Conservation (phyloP, 2,888 invertebrate genomes). For the Anoplius nigerrimus region DNA sequence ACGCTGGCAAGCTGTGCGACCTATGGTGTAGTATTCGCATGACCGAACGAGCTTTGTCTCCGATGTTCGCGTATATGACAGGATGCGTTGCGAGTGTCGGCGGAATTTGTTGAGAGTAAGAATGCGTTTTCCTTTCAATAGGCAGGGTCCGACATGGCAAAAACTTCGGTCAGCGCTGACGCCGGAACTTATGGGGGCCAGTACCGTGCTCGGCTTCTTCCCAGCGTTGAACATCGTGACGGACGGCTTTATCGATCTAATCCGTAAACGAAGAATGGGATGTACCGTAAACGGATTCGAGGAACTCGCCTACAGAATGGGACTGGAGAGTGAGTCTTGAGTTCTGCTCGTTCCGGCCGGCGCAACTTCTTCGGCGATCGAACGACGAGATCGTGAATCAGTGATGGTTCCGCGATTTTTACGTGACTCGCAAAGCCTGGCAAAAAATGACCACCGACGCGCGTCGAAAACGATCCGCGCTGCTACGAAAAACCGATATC, state of each 20-base stretch:
- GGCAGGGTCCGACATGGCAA: slow-evolving; percentile 88
- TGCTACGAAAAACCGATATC: no score
- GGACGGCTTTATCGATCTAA: slow-evolving; percentile 85
- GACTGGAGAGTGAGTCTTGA: slow-evolving; percentile 83
- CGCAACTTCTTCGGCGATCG: slow-evolving; percentile 22
- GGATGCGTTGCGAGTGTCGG: no score
- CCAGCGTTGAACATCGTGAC: slow-evolving; percentile 85
- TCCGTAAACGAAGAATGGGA: slow-evolving; percentile 77
- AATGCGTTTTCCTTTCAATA: slow-evolving; percentile 59
- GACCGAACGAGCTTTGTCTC: no score
- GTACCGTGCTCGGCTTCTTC: slow-evolving; percentile 84
- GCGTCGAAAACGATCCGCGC: no score
- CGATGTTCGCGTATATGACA: no score
- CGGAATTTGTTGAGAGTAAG: not conserved
- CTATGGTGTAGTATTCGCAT: no score
- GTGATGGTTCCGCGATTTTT: slow-evolving; percentile 1
- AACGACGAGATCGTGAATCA: slow-evolving; percentile 2
- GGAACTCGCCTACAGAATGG: slow-evolving; percentile 85
- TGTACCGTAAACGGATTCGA: slow-evolving; percentile 79
- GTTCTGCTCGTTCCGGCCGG: not conserved
- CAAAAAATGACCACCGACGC: no score
- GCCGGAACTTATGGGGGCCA: slow-evolving; percentile 84
- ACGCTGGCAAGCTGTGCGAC: no score
- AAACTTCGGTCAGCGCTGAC: slow-evolving; percentile 84
- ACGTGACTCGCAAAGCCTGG: not conserved